These are phyloP conservation scores for Paramormyrops kingsleyae DNA, from an alignment of 2,113 vertebrate genomes.

Conservation along the genomic window DNA sequence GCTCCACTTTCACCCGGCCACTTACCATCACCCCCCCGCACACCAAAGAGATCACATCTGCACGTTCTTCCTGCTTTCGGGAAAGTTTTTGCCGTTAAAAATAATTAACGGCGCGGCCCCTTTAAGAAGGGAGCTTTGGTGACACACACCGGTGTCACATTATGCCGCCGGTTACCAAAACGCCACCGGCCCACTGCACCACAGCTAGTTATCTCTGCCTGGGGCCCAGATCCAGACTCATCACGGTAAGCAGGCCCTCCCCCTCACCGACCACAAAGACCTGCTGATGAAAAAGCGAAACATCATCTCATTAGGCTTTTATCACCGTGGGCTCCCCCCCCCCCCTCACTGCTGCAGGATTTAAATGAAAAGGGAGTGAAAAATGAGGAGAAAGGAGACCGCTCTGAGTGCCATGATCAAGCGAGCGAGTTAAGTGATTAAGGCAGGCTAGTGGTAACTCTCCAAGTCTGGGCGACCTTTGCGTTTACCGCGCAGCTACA, in stretches of 20 bases:
- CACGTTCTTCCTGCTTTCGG: not conserved
- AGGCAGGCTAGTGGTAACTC: not conserved
- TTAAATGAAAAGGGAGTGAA: not conserved
- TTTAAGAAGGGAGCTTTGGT: not conserved
- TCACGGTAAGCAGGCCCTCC: not conserved
- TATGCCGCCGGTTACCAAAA: not conserved
- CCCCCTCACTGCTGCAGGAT: not conserved
- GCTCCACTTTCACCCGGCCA: not conserved
- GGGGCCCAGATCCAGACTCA: not conserved
- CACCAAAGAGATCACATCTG: not conserved
- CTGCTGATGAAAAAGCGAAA: not conserved
- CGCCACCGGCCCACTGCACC: not conserved
- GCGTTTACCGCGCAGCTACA: not conserved
- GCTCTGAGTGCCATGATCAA: not conserved
- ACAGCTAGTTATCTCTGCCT: not conserved
- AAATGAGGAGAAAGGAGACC: not conserved
- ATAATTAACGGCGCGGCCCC: not conserved
- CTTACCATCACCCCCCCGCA: not conserved
- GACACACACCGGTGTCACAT: not conserved
- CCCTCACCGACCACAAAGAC: not conserved
- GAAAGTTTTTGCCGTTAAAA: not conserved
- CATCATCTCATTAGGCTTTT: constrained; percentile 12
- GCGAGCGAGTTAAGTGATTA: not conserved
- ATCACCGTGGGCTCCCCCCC: not conserved
- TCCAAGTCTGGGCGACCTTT: not conserved